phyloP scores from a whole-genome alignment of 2,113 vertebrate species.

The Chauna torquata region DNA sequence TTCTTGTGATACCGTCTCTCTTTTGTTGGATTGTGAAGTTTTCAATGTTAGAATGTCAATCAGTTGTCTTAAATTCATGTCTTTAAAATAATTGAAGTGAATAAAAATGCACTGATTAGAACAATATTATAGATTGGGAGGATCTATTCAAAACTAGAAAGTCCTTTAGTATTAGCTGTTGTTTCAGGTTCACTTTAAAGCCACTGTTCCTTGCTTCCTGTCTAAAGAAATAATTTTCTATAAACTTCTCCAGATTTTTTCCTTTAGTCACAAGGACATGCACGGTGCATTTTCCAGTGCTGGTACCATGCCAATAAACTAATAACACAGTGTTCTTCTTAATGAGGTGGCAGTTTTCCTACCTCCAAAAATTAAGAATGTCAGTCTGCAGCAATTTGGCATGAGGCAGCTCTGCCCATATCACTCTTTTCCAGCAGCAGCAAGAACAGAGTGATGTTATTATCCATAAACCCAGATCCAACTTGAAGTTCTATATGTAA shows the following conservation, averaged over 20 bases:
- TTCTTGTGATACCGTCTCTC: neutral
- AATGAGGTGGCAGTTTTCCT: slow-evolving; percentile 75
- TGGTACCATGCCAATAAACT: slow-evolving; percentile 56
- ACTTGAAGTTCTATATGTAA: slow-evolving; percentile 30
- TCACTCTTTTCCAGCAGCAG: slow-evolving; percentile 51
- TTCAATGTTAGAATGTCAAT: slow-evolving; percentile 1
- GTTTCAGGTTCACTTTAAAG: neutral
- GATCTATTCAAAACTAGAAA: neutral
- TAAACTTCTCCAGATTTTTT: slow-evolving; percentile 35
- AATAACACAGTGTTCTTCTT: slow-evolving; percentile 63
- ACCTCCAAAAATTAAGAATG: slow-evolving; percentile 74
- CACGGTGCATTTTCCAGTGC: slow-evolving; percentile 20
- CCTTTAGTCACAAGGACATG: slow-evolving; percentile 47
- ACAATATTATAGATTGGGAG: neutral
- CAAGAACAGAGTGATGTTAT: slow-evolving; percentile 42
- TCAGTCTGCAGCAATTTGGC: slow-evolving; percentile 71
- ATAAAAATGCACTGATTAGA: neutral
- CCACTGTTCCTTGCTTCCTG: neutral
- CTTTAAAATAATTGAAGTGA: neutral
- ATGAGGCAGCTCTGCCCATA: slow-evolving; percentile 26
- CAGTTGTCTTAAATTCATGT: neutral
- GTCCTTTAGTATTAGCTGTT: neutral
- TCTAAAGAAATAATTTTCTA: slow-evolving; percentile 40
- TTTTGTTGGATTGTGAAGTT: neutral
- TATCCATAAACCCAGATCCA: slow-evolving; percentile 46